These are phyloP conservation scores for Osmoderma eremita DNA, from an alignment of 2,888 invertebrate species.

Conservation along the genomic window DNA sequence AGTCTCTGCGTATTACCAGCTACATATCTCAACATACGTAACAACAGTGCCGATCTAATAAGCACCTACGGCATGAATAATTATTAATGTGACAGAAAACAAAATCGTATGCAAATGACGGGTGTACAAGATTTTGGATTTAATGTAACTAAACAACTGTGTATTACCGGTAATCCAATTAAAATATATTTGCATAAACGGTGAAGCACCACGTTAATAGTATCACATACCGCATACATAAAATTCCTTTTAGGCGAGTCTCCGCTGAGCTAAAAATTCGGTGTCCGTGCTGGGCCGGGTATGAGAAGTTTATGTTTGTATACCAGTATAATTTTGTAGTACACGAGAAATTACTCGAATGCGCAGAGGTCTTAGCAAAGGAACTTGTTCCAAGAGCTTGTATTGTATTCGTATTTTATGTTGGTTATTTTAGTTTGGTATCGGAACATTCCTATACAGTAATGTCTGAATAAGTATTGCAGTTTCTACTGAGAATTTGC, in stretches of 20 bases:
- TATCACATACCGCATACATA: constrained; percentile 6
- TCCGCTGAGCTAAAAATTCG: not conserved
- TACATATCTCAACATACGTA: not conserved
- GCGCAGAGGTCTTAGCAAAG: too few species aligned
- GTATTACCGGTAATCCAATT: constrained; percentile 8
- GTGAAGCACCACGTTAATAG: constrained; percentile 6
- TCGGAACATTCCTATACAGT: too few species aligned
- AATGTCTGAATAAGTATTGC: too few species aligned
- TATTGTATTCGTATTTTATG: too few species aligned
- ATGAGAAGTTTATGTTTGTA: not conserved
- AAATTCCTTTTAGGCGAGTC: constrained; percentile 10
- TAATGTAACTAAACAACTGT: not conserved
- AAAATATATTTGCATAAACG: constrained; percentile 20
- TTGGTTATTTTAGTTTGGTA: too few species aligned
- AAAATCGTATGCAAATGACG: constrained; percentile 10
- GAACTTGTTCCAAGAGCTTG: too few species aligned
- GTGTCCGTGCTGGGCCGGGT: not conserved
- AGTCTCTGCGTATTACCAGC: too few species aligned
- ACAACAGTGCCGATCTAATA: not conserved
- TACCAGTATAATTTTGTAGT: too few species aligned
- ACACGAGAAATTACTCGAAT: not conserved
- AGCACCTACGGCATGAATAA: constrained; percentile 6
- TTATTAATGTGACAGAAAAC: not conserved
- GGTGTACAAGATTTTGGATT: not conserved
- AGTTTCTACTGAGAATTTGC: too few species aligned